A percentile compares a stretch with the other conserved stretches of the same genome.
Evolutionary conservation across 92 coral and sea anemone genomes (phyloP).

Genomic region (Desmophyllum pertusum): DNA sequence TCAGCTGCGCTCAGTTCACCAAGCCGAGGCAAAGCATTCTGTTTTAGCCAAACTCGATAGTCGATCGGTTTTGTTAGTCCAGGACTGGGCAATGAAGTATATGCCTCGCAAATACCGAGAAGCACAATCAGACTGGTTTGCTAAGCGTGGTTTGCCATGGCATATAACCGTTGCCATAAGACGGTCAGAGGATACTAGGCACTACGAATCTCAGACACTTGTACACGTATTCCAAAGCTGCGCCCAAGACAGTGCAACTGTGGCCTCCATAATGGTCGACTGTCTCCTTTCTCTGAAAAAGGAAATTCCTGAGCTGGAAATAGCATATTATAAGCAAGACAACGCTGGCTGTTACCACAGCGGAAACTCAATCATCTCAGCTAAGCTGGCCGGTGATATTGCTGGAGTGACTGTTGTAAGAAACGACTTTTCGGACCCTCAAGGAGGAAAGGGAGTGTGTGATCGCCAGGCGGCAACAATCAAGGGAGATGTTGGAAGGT

Average conservation of each 20-base stretch:
- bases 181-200: constrained; percentile 30
- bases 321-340: constrained; percentile 39
- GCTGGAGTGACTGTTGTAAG: too few species aligned
- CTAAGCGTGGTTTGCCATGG: constrained; percentile 52
- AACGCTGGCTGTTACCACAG: constrained; percentile 53
- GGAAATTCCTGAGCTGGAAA: constrained; percentile 35
- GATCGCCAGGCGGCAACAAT: constrained; percentile 11
- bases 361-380: constrained; percentile 32
- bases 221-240: background rate
- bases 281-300: constrained; percentile 32
- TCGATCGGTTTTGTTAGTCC: constrained; percentile 1
- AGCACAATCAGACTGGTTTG: constrained; percentile 44
- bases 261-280: constrained; percentile 30
- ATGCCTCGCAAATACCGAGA: constrained; percentile 18
- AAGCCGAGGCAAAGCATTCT: constrained; percentile 33
- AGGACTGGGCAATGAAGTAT: background rate
- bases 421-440: constrained; percentile 52
- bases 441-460: constrained; percentile 34
- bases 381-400: too few species aligned
- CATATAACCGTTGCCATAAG: constrained; percentile 45
- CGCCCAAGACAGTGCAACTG: background rate
- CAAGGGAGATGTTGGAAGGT: constrained; percentile 37
- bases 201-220: constrained; percentile 42
- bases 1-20: constrained; percentile 45
- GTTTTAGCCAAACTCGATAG: constrained; percentile 45